A percentile compares a stretch with the other conserved stretches of the same genome.
Evolutionary conservation across 2,888 invertebrate genomes (phyloP).

Genomic region (Parthenolecanium corni): DNA sequence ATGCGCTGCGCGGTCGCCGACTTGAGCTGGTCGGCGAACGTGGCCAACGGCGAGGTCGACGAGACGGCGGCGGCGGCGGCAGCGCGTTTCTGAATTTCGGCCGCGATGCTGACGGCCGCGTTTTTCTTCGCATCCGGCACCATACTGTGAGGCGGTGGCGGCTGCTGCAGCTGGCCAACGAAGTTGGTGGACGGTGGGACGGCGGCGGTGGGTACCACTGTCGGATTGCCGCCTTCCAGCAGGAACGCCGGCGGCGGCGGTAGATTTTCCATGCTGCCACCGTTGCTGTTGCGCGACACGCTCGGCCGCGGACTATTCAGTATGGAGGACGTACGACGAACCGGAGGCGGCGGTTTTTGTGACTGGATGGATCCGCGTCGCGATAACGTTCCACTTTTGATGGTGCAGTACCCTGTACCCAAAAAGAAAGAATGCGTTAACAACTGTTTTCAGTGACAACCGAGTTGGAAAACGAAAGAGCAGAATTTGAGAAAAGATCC

Average conservation of each 20-base stretch:
- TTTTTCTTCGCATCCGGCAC: slow-evolving; percentile 20
- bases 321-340: slow-evolving; percentile 63
- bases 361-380: slow-evolving; percentile 48
- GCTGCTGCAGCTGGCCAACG: background rate
- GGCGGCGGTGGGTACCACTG: background rate
- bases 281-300: background rate
- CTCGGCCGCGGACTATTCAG: slow-evolving; percentile 37
- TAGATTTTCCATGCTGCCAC: slow-evolving; percentile 44
- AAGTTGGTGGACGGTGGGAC: background rate
- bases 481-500: background rate
- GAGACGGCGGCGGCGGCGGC: slow-evolving; percentile 7
- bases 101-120: slow-evolving; percentile 30
- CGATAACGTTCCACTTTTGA: slow-evolving; percentile 37
- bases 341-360: slow-evolving; percentile 61
- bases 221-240: slow-evolving; percentile 42
- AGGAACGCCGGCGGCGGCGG: slow-evolving; percentile 70
- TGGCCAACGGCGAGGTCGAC: background rate
- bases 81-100: slow-evolving; percentile 32
- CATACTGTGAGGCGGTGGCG: too few relatives aligned
- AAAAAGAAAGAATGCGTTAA: background rate
- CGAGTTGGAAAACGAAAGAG: too few relatives aligned
- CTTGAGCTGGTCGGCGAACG: slow-evolving; percentile 19
- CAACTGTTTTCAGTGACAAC: too few relatives aligned
- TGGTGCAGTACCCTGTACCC: slow-evolving; percentile 30
- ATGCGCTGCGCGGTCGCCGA: slow-evolving; percentile 19